phyloP scores from a whole-genome alignment of 1,140 invertebrate genomes.

The Bombus impatiens region DNA sequence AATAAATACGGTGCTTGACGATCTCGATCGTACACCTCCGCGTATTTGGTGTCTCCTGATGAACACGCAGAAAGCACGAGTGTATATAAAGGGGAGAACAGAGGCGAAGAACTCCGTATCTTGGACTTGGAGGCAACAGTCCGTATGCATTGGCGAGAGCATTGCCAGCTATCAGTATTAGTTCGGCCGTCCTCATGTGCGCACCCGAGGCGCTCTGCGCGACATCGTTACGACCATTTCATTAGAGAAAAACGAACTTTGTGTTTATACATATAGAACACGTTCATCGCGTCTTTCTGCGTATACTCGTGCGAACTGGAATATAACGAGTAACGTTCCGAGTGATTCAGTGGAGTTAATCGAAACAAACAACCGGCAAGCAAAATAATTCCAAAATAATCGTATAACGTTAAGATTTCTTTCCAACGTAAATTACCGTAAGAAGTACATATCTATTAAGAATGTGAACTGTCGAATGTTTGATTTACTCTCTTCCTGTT shows the following conservation, averaged over 20 bases:
- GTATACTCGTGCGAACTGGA: neutral
- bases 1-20: too few relatives aligned
- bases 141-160: constrained; percentile 54
- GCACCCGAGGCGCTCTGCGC: constrained; percentile 40
- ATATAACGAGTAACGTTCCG: neutral
- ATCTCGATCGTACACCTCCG: neutral
- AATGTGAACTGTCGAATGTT: neutral
- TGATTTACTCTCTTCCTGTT: neutral
- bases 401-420: too few relatives aligned
- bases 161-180: constrained; percentile 74
- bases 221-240: constrained; percentile 15
- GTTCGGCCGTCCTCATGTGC: constrained; percentile 64
- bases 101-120: constrained; percentile 43
- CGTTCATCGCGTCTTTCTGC: too few relatives aligned
- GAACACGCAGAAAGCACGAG: neutral
- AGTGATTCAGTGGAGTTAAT: too few relatives aligned
- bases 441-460: too few relatives aligned
- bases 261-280: neutral
- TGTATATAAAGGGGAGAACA: constrained; percentile 16
- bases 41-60: neutral
- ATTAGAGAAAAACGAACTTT: constrained; percentile 30
- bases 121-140: constrained; percentile 61
- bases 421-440: too few relatives aligned
- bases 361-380: neutral
- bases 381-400: neutral